These are phyloP conservation scores for Campylomormyrus numenius DNA, from an alignment of 2,113 vertebrate species.

Conservation along the genomic window DNA sequence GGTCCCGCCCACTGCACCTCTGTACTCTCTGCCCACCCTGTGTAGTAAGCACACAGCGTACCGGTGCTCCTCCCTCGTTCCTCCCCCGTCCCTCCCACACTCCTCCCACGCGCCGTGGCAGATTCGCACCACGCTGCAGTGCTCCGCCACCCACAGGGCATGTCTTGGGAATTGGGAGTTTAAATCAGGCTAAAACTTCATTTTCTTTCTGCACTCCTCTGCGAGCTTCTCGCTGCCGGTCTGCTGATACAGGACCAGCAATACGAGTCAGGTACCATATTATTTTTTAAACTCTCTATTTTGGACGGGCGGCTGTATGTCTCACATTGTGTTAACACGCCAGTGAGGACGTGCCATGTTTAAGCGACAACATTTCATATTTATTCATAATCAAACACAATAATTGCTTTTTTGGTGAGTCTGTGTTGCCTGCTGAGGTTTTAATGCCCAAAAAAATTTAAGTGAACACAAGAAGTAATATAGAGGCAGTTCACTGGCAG, in stretches of 20 bases:
- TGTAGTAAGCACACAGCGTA: not conserved
- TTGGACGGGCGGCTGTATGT: not conserved
- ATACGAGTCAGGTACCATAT: not conserved
- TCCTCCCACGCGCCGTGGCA: not conserved
- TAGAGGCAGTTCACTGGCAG: not conserved
- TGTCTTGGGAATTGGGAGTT: not conserved
- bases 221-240: not conserved
- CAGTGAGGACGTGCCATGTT: not conserved
- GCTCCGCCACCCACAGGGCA: slow-evolving; percentile 3
- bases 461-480: not conserved
- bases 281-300: not conserved
- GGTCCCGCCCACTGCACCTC: not conserved
- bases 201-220: not conserved
- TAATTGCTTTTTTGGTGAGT: not conserved
- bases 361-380: not conserved
- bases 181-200: not conserved
- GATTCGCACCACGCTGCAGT: not conserved
- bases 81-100: not conserved
- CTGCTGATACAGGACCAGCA: not conserved
- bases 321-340: not conserved
- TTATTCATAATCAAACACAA: not conserved
- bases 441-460: not conserved
- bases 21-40: not conserved
- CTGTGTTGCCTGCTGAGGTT: not conserved
- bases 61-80: not conserved